phyloP scores from a whole-genome alignment of 2,888 invertebrate species.

The Deroplatys truncata region DNA sequence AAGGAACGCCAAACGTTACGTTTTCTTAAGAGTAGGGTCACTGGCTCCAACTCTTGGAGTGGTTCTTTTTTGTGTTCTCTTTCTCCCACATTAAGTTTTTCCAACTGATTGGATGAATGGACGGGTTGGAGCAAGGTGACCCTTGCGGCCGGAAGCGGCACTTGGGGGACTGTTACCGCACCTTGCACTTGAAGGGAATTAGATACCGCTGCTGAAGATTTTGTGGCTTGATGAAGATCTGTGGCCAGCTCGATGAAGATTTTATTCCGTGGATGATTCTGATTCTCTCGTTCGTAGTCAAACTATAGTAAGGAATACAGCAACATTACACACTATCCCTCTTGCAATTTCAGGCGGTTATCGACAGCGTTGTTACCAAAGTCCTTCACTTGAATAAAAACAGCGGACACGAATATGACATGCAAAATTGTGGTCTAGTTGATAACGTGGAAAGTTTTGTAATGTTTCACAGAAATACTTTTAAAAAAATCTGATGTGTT shows the following conservation, averaged over 20 bases:
- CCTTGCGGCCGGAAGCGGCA: not conserved
- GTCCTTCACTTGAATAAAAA: too few relatives aligned
- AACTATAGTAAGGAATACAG: too few relatives aligned
- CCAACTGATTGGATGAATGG: constrained; percentile 25
- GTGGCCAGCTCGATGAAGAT: not conserved
- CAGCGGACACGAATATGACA: too few relatives aligned
- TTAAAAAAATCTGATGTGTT: too few relatives aligned
- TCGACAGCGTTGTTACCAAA: too few relatives aligned
- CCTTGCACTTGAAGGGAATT: not conserved
- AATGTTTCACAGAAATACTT: too few relatives aligned
- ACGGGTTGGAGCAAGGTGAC: constrained; percentile 24
- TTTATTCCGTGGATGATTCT: not conserved
- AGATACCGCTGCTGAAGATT: not conserved
- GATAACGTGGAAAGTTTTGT: too few relatives aligned
- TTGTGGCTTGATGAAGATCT: too few relatives aligned
- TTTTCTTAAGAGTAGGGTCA: not conserved
- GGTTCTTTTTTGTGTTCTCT: not conserved
- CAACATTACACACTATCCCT: too few relatives aligned
- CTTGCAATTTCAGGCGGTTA: too few relatives aligned
- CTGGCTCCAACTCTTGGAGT: not conserved
- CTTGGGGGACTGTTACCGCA: not conserved
- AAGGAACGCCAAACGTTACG: not conserved
- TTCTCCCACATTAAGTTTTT: not conserved
- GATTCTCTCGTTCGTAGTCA: not conserved
- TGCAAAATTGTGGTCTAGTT: too few relatives aligned